Percentiles rank a stretch among this genome's conserved stretches.
These are phyloP conservation scores for Dendrocincla fuliginosa DNA, from an alignment of 2,797 vertebrate species.

Conservation along the genomic window DNA sequence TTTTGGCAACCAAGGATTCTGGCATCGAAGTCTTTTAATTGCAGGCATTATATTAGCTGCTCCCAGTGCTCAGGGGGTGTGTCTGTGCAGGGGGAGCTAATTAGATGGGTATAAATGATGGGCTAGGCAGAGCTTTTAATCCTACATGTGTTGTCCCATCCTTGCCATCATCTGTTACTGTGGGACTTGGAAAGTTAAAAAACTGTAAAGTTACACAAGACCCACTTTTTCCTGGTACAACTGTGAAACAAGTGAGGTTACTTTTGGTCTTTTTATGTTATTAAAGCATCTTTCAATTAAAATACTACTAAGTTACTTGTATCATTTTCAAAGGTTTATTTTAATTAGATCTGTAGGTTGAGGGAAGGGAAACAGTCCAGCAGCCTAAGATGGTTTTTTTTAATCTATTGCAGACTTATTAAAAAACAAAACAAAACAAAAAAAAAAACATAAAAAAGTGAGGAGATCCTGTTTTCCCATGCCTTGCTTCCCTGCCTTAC, in stretches of 20 bases:
- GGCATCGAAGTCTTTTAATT: too few species aligned
- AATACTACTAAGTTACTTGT: background rate
- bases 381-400: background rate
- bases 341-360: background rate
- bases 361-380: background rate
- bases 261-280: background rate
- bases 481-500: background rate
- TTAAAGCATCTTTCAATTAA: background rate
- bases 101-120: background rate
- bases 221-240: background rate
- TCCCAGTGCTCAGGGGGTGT: background rate
- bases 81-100: background rate
- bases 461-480: background rate
- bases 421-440: too few species aligned
- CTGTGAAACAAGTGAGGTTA: background rate
- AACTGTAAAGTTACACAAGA: background rate
- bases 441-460: background rate
- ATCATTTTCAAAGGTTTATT: background rate
- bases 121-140: background rate
- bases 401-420: background rate
- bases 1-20: slow-evolving; percentile 11
- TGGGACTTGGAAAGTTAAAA: background rate
- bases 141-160: background rate
- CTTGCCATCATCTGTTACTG: background rate
- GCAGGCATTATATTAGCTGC: background rate